Percentiles rank a stretch among this genome's conserved stretches.
These are phyloP conservation scores for Sula dactylatra DNA, from an alignment of 2,113 vertebrate species.

Conservation along the genomic window DNA sequence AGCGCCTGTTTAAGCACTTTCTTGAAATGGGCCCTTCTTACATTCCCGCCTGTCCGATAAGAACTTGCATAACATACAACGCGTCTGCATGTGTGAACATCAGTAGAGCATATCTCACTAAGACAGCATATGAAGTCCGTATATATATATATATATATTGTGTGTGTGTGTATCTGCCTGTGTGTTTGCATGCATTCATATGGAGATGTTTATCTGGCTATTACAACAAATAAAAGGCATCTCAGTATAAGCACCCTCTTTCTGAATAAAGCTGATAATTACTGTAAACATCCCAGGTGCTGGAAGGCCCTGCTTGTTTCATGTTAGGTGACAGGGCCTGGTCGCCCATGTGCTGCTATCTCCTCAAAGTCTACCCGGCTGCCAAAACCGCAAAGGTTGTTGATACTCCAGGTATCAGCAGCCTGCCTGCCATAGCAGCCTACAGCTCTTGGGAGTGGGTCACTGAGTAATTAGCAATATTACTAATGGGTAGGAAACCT, in stretches of 20 bases:
- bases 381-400: background rate
- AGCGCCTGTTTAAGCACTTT: background rate
- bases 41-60: background rate
- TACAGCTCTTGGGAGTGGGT: background rate
- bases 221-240: background rate
- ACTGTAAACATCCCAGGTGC: background rate
- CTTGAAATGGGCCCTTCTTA: background rate
- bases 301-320: background rate
- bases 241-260: background rate
- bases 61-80: background rate
- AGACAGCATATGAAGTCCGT: background rate
- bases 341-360: background rate
- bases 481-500: background rate
- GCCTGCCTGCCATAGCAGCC: background rate
- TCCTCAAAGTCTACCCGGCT: background rate
- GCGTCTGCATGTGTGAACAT: background rate
- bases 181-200: background rate
- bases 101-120: fast-evolving
- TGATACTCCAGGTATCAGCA: background rate
- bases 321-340: background rate
- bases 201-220: background rate
- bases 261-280: background rate
- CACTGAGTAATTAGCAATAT: background rate
- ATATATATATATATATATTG: fast-evolving
- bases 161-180: no score